Conservation (phyloP, 2,797 vertebrate species). For the Mergus octosetaceus region DNA sequence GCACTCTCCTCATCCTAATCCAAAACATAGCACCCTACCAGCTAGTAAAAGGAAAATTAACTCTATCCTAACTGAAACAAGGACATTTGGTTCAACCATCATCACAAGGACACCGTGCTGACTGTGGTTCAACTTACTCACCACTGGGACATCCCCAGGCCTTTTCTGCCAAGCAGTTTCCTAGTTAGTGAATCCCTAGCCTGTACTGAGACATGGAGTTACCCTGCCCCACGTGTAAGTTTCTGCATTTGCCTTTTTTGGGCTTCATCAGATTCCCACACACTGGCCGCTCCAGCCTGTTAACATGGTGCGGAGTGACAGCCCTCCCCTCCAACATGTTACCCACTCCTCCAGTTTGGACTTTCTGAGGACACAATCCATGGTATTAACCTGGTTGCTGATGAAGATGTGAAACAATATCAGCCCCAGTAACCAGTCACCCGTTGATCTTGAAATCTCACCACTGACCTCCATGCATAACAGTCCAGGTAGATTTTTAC, state of each 20-base stretch:
- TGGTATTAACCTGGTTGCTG: neutral
- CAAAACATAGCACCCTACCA: too few relatives aligned
- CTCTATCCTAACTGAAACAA: too few relatives aligned
- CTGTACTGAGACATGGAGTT: neutral
- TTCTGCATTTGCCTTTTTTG: neutral
- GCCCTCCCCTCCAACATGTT: neutral
- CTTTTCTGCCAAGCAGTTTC: neutral
- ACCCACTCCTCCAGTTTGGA: neutral
- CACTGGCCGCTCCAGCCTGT: neutral
- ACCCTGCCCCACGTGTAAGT: neutral
- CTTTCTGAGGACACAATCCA: neutral
- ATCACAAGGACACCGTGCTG: neutral
- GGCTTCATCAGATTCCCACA: neutral
- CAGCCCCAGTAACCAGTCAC: neutral
- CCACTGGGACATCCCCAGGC: neutral
- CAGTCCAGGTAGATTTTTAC: neutral
- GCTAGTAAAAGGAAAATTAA: too few relatives aligned
- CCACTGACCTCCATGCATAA: neutral
- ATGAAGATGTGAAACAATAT: neutral
- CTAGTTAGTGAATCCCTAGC: neutral
- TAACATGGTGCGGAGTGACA: neutral
- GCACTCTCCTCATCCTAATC: too few relatives aligned
- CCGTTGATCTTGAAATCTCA: neutral
- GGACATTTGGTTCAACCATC: too few relatives aligned
- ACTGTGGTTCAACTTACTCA: neutral